Conservation (phyloP, 64 coral and sea anemone genomes). For the Platygyra sinensis region DNA sequence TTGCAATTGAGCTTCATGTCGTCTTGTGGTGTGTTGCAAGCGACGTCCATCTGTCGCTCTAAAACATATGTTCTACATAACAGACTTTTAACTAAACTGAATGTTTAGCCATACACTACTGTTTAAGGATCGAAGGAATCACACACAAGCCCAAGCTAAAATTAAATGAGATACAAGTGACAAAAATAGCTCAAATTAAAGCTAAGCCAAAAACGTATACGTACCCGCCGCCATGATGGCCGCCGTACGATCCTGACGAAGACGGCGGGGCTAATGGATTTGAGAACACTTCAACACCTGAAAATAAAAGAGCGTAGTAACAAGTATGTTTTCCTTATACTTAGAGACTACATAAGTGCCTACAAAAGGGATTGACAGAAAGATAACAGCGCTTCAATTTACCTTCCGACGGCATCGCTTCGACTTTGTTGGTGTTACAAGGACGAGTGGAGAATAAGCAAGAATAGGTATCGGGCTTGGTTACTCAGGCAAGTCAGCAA, state of each 20-base stretch:
- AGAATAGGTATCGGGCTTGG: background rate
- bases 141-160: no score
- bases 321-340: background rate
- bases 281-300: conserved; percentile 78
- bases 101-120: no score
- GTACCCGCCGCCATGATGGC: conserved; percentile 35
- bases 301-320: background rate
- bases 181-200: background rate
- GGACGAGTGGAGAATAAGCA: background rate
- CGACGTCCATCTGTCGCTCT: no score
- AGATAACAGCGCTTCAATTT: background rate
- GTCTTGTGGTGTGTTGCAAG: no score
- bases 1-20: no score
- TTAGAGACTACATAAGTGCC: background rate
- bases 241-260: conserved; percentile 47
- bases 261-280: conserved; percentile 93
- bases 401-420: conserved; percentile 40
- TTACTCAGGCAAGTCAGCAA: background rate
- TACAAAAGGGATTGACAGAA: background rate
- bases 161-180: background rate
- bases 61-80: no score
- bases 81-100: no score
- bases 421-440: conserved; percentile 4
- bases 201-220: conserved; percentile 8
- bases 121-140: no score